phyloP scores from a whole-genome alignment of 2,113 vertebrate genomes.

The Amazona guildingii region DNA sequence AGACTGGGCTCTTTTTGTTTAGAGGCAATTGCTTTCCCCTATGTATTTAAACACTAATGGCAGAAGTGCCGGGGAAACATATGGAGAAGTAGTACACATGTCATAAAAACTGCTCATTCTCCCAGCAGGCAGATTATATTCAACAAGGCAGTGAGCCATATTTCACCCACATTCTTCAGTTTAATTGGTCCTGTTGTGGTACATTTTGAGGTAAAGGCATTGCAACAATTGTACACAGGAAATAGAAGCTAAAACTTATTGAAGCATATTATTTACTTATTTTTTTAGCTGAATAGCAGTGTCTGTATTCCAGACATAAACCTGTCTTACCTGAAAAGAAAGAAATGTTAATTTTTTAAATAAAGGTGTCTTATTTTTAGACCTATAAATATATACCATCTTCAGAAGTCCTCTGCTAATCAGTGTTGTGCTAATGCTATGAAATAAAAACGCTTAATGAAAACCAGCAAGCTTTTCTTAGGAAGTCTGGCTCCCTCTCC shows the following conservation, averaged over 20 bases:
- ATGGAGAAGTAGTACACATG: background rate
- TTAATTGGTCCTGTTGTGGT: background rate
- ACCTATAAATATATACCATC: background rate
- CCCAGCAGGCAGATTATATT: background rate
- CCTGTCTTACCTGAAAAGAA: background rate
- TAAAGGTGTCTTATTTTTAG: background rate
- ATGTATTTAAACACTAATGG: constrained; percentile 23
- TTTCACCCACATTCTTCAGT: background rate
- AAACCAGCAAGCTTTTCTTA: background rate
- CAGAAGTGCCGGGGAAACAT: background rate
- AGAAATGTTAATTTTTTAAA: background rate
- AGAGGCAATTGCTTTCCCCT: background rate
- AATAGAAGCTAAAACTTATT: background rate
- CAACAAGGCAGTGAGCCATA: background rate
- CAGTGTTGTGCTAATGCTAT: background rate
- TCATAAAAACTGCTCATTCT: constrained; percentile 39
- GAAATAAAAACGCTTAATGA: background rate
- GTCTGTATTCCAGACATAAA: background rate
- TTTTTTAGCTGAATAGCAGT: background rate
- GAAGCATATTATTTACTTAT: background rate
- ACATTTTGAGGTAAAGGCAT: background rate
- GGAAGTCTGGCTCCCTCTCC: background rate
- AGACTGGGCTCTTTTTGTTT: background rate
- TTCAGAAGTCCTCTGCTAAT: background rate
- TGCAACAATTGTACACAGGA: background rate